Conservation (phyloP, 2,113 vertebrate genomes). For the Todiramphus saurophagus region DNA sequence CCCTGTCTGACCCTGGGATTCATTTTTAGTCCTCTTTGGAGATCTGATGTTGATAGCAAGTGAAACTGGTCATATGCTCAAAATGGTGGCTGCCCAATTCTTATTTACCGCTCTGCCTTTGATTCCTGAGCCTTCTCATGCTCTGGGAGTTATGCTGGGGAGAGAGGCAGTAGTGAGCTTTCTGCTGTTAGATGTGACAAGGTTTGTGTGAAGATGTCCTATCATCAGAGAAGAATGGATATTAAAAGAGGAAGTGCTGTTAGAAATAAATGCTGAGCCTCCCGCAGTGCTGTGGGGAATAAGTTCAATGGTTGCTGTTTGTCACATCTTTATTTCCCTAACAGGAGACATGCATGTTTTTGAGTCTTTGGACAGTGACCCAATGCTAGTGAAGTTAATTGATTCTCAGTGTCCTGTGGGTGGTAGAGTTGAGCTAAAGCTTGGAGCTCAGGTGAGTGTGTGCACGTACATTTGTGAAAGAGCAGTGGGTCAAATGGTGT, state of each 20-base stretch:
- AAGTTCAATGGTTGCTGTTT: neutral
- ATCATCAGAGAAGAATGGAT: neutral
- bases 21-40: neutral
- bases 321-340: neutral
- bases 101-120: neutral
- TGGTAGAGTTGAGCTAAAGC: conserved; percentile 86
- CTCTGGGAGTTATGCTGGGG: neutral
- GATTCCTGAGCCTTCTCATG: neutral
- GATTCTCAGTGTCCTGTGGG: conserved; percentile 89
- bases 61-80: neutral
- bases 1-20: neutral
- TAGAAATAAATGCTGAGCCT: neutral
- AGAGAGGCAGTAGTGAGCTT: neutral
- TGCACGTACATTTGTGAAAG: neutral
- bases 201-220: neutral
- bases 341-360: conserved; percentile 80
- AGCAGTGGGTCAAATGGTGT: neutral
- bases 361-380: conserved; percentile 91
- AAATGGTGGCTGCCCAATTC: neutral
- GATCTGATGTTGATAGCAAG: neutral
- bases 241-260: neutral
- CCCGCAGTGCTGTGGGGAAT: neutral
- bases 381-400: conserved; percentile 78
- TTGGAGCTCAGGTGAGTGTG: conserved; percentile 86
- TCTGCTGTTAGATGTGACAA: neutral